These are phyloP conservation scores for Ciconia maguari DNA, from an alignment of 2,113 vertebrate genomes.

Conservation along the genomic window DNA sequence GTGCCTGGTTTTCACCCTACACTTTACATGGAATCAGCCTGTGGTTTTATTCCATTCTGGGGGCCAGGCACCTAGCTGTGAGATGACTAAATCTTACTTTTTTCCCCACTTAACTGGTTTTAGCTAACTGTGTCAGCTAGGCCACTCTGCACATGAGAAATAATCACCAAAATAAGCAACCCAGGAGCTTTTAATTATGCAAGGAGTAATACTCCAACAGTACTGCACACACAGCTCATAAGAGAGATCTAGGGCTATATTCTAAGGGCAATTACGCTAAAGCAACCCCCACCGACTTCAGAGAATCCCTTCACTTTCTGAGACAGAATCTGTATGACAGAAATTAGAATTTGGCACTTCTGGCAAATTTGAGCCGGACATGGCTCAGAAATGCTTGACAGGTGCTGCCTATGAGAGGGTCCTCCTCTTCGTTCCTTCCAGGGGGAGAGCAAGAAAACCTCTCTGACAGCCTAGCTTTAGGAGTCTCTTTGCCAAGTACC, in stretches of 20 bases:
- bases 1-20: not conserved
- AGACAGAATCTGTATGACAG: not conserved
- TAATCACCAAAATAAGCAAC: not conserved
- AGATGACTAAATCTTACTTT: not conserved
- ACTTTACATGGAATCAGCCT: not conserved
- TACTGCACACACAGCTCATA: not conserved
- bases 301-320: not conserved
- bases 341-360: not conserved
- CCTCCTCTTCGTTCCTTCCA: not conserved
- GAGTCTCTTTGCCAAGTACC: slow-evolving; percentile 6
- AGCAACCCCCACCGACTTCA: not conserved
- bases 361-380: not conserved
- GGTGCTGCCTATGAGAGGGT: not conserved
- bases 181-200: not conserved
- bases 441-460: not conserved
- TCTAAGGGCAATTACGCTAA: not conserved
- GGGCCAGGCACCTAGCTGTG: not conserved
- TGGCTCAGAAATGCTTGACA: not conserved
- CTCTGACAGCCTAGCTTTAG: not conserved
- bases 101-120: not conserved
- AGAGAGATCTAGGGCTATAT: not conserved
- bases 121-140: not conserved
- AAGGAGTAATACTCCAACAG: not conserved
- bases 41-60: not conserved
- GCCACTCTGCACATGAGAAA: not conserved